Evolutionary conservation across 2,888 invertebrate species (phyloP), one percentile per base, ranked within the genome.

Genomic region (Mycogona germanica): DNA sequence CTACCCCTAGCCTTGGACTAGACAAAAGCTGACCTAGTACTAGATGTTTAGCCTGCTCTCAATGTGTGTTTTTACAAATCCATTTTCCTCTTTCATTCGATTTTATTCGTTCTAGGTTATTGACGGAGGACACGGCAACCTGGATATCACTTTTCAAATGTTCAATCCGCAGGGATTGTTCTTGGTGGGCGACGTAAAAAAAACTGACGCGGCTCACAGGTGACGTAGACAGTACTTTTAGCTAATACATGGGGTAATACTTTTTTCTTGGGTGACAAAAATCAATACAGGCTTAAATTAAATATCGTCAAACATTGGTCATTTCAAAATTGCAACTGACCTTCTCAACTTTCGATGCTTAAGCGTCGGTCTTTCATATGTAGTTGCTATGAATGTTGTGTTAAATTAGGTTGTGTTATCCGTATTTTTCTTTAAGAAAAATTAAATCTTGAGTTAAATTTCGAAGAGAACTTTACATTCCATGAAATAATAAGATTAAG

Each of bases 61-160:
- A 35, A n/a, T 12, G n/a, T 12, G 12, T 35, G 35, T 35, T 17
- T 53, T 3, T 29, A 21, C 1, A 44, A 5, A n/a, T 32, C 30
- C 12, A 19, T 40, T 26, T 56, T 6, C 26, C 23, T 41, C 40
- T 30, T 40, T 53, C 14, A 37, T 17, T 30, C 41, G 48, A 45
- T 29, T 56, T 30, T 19, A 38, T 26, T 47, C n/a, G 25, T 52
- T 42, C 44, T 66, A 81, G 79, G 89, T 91, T 0, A 85, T 91
- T 64, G 87, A 88, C 65, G 83, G 88, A 0, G 81, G 82, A 0
- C 82, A 82, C 58, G 84, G 87, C 0, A 86, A 88, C 62, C 70
- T 88, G 60, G 88, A 89, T 66, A 81, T 91, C 30, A 84, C 82
- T 29, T 87, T 89, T 68, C 78, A 80, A 59, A 65, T 88, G 30